A percentile compares a stretch with the other conserved stretches of the same genome.
Evolutionary conservation across 2,113 vertebrate genomes (phyloP).

Genomic region (Corythornis madagascariensis): DNA sequence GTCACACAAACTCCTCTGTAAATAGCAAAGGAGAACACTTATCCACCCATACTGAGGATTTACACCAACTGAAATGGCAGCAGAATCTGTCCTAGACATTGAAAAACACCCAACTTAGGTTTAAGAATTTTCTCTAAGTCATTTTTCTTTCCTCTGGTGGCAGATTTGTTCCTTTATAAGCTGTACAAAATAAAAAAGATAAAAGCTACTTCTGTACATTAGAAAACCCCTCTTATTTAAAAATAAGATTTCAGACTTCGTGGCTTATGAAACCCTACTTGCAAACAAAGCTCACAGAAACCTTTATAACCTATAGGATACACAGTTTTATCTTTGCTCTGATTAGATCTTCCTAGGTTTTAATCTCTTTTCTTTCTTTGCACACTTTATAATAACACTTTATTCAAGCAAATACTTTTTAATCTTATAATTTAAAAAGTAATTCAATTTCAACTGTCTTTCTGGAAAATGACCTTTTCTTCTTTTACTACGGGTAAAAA

Average conservation of each 20-base stretch:
- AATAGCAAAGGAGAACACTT: slow-evolving; percentile 71
- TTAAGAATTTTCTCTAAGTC: neutral
- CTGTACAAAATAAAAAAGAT: slow-evolving; percentile 10
- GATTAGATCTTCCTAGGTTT: slow-evolving; percentile 56
- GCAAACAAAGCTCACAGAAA: slow-evolving; percentile 54
- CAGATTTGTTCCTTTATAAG: slow-evolving; percentile 7
- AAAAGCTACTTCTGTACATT: neutral
- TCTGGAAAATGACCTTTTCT: slow-evolving; percentile 70
- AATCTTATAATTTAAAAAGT: slow-evolving; percentile 78
- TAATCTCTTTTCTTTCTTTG: slow-evolving; percentile 67
- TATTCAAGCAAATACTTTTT: slow-evolving; percentile 68
- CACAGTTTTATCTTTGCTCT: slow-evolving; percentile 58
- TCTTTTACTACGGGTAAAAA: slow-evolving; percentile 63
- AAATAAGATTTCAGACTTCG: slow-evolving; percentile 55
- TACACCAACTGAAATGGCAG: slow-evolving; percentile 12
- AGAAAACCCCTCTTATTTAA: slow-evolving; percentile 13
- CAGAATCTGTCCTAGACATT: slow-evolving; percentile 30
- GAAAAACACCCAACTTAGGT: slow-evolving; percentile 21
- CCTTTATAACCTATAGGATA: slow-evolving; percentile 36
- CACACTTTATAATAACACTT: slow-evolving; percentile 64
- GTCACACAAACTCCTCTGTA: slow-evolving; percentile 71
- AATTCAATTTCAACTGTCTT: slow-evolving; percentile 70
- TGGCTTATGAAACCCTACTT: slow-evolving; percentile 63
- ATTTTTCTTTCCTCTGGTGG: slow-evolving; percentile 9
- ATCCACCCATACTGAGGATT: slow-evolving; percentile 20